These are phyloP conservation scores for Dasypogon diadema DNA, from an alignment of 2,888 invertebrate genomes.

Conservation along the genomic window DNA sequence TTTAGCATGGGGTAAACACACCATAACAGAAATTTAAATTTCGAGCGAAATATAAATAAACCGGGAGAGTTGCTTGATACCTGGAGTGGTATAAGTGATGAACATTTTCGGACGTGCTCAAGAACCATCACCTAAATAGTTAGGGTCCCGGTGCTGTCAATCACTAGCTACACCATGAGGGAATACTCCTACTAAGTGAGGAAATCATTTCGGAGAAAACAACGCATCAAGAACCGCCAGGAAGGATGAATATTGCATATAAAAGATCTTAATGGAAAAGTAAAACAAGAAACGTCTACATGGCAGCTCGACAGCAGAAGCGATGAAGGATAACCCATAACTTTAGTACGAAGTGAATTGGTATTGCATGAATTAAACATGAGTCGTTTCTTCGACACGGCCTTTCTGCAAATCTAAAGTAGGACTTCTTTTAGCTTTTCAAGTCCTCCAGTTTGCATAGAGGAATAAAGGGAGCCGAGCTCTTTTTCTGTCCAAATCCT, in stretches of 20 bases:
- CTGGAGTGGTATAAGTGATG: too few relatives aligned
- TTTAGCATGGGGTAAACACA: neutral
- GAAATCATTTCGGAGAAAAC: conserved; percentile 28
- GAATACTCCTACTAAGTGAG: conserved; percentile 3
- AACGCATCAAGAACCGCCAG: conserved; percentile 32
- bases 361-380: conserved; percentile 54
- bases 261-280: conserved; percentile 52
- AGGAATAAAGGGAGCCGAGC: conserved; percentile 31
- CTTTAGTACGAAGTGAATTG: conserved; percentile 50
- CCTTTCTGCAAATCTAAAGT: conserved; percentile 35
- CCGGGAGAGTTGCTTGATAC: too few relatives aligned
- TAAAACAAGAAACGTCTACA: conserved; percentile 45
- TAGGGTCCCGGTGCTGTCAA: neutral
- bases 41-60: neutral
- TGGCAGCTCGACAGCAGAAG: conserved; percentile 14
- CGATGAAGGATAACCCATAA: conserved; percentile 53
- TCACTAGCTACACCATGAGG: neutral
- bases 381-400: conserved; percentile 49
- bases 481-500: conserved; percentile 50
- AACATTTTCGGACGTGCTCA: too few relatives aligned
- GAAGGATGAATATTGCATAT: conserved; percentile 52
- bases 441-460: conserved; percentile 32
- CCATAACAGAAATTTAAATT: conserved; percentile 30
- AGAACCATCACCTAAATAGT: too few relatives aligned
- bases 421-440: conserved; percentile 11